Base-by-base conservation (phyloP, 2,797 vertebrate genomes). In the Danio kyathit region DNA sequence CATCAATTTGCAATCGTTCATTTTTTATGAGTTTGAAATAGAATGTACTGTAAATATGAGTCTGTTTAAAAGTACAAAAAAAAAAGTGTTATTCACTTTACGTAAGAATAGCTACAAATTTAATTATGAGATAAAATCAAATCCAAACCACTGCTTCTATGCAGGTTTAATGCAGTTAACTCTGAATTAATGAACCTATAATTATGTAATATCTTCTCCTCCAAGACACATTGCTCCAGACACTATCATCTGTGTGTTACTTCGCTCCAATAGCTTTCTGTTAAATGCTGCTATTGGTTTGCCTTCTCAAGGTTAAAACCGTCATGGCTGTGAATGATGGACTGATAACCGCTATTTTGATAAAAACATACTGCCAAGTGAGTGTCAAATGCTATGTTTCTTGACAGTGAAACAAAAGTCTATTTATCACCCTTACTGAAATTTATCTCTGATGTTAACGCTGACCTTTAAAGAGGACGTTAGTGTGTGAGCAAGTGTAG, bases 381-480 rank as follows among this genome's bases (percentile, higher is more conserved):
- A 54, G 54, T 54, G 11, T 61, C 63, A 75, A 79, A 44, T 48
- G 41, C 63, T 60, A 41, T 51, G 54, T 67, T 56, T 57, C 70
- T 65, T 61, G 82, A 64, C 76, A 63, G 46, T 63, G 64, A 79
- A 83, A 79, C 76, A 70, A 79, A 69, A 71, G 21, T 52, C 63
- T 67, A 64, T 75, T 83, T 70, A 79, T 83, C 76, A 69, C 71
- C 9, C 38, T 63, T 49, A 3, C n/a, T 66, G 44, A 74, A 52
- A 75, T 69, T 17, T 7, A 40, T 54, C 54, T 44, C 9, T 43
- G 52, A 56, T 17, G 44, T 61, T 83, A 46, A 70, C 76, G 69
- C 46, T 83, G 82, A 83, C 76, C 82, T 79, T 83, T 73, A n/a
- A 29, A 9, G 69, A 83, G 70, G 69, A 78, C 49, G 1, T 19